Evolutionary conservation across 2,888 invertebrate species (phyloP), one percentile per base, ranked within the genome.

Genomic region (Eilema caniola): DNA sequence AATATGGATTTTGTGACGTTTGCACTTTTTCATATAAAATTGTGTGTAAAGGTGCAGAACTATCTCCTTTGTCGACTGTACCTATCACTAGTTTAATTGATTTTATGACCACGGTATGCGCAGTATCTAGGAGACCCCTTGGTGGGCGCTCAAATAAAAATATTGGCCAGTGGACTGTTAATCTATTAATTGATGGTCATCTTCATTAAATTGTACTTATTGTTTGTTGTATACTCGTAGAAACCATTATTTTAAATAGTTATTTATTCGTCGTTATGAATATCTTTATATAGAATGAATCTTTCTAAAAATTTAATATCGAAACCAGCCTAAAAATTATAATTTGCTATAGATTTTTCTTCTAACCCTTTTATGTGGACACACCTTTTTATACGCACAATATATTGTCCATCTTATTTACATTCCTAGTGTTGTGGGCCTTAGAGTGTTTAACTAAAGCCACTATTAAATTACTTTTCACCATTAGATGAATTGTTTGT

Each of bases 401-500:
- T 25, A 5, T 37, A 59, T 23, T 23, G 5, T 10, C n/a, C 25
- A 57, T 64, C 28, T 47, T 65, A 23, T 23, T 14, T 57, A 14
- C 24, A 31, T n/a, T n/a, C n/a, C n/a, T 53, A 53, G n/a, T 41
- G 60, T 23, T 14, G 28, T 67, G 5, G 47, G 61, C 31, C 47
- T 67, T 25, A 31, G 23, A 71, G 1, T 64, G 53, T n/a, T 57
- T 47, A 61, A 67, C 62, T 31, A 61, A 37, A 73, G 75, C 33
- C 78, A 66, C 70, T 70, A 71, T 78, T 66, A 74, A 76, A 82
- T 80, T 71, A 74, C 68, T 70, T 65, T 69, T 37, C 72, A 37
- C 78, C 72, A 81, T 81, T 81, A 82, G 47, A 74, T 8, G 8
- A 73, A 81, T 78, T 82, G 81, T 72, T 73, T 74, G 41, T 75